Evolutionary conservation across 1,140 invertebrate species (phyloP).

Genomic region (Anthonomus grandis): DNA sequence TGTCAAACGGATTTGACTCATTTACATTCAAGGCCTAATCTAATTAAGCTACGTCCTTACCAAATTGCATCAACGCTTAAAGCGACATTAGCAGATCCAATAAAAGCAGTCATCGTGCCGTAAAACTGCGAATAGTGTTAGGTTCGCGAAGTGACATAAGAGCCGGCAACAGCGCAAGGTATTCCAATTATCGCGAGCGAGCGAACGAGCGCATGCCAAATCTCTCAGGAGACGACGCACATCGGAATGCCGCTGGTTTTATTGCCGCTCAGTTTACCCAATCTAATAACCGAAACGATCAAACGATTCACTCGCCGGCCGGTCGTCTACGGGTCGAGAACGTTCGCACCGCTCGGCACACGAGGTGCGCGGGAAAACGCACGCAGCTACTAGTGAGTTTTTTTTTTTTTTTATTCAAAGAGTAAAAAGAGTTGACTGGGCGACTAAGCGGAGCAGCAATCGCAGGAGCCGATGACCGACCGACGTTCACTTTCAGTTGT

Average conservation of each 20-base stretch:
- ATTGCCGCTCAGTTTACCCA: constrained; percentile 17
- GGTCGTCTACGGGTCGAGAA: constrained; percentile 2
- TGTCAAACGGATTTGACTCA: too few relatives aligned
- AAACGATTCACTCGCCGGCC: constrained; percentile 17
- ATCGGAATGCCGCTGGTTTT: constrained; percentile 24
- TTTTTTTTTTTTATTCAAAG: too few relatives aligned
- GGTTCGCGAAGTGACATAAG: too few relatives aligned
- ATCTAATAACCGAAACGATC: too few relatives aligned
- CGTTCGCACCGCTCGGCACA: neutral
- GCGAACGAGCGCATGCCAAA: constrained; percentile 24
- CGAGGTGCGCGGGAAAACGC: neutral
- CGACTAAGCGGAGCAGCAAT: constrained; percentile 8
- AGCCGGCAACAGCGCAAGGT: constrained; percentile 17
- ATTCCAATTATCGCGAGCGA: constrained; percentile 22
- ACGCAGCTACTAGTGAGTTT: too few relatives aligned
- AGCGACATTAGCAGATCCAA: too few relatives aligned
- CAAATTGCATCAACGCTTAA: too few relatives aligned
- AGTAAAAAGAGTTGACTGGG: neutral
- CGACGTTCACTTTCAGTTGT: constrained; percentile 17
- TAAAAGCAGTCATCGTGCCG: too few relatives aligned
- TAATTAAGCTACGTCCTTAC: too few relatives aligned
- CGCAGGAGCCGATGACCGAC: constrained; percentile 16
- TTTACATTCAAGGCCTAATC: too few relatives aligned
- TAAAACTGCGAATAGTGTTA: too few relatives aligned
- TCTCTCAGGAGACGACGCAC: constrained; percentile 25